phyloP scores from a whole-genome alignment of 2,888 invertebrate species.

The Melanotus villosus region DNA sequence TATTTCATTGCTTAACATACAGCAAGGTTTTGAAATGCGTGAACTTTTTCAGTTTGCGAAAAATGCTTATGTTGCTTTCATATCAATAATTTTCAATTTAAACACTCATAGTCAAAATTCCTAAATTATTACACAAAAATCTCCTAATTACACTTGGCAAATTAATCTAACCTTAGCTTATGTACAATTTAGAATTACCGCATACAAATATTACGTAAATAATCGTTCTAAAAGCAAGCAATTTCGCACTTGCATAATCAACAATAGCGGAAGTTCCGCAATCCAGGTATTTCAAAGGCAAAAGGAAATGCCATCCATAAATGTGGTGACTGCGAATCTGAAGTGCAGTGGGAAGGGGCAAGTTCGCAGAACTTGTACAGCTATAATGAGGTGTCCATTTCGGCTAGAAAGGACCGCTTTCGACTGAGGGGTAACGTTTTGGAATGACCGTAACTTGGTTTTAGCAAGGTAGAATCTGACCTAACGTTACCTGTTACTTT shows the following conservation, averaged over 20 bases:
- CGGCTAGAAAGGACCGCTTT: slow-evolving; percentile 20
- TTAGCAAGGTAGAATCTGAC: slow-evolving; percentile 35
- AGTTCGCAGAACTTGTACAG: slow-evolving; percentile 29
- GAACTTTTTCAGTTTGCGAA: no score
- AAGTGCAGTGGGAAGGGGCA: slow-evolving; percentile 18
- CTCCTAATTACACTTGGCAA: no score
- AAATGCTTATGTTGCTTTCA: no score
- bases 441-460: slow-evolving; percentile 39
- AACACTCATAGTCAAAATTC: no score
- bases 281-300: slow-evolving; percentile 22
- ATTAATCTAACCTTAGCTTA: not conserved
- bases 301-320: slow-evolving; percentile 41
- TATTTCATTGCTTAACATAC: no score
- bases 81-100: no score
- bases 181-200: not conserved
- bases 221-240: slow-evolving; percentile 3
- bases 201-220: slow-evolving; percentile 3
- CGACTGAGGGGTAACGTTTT: slow-evolving; percentile 31
- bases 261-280: slow-evolving; percentile 37
- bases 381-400: slow-evolving; percentile 21
- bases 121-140: no score
- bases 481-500: slow-evolving; percentile 35
- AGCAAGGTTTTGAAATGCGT: no score
- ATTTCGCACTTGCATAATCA: slow-evolving; percentile 18
- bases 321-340: slow-evolving; percentile 25